Percentiles rank a stretch among this genome's conserved stretches.
Conservation (phyloP, 2,797 vertebrate species). For the Sphenopsis melanotis region DNA sequence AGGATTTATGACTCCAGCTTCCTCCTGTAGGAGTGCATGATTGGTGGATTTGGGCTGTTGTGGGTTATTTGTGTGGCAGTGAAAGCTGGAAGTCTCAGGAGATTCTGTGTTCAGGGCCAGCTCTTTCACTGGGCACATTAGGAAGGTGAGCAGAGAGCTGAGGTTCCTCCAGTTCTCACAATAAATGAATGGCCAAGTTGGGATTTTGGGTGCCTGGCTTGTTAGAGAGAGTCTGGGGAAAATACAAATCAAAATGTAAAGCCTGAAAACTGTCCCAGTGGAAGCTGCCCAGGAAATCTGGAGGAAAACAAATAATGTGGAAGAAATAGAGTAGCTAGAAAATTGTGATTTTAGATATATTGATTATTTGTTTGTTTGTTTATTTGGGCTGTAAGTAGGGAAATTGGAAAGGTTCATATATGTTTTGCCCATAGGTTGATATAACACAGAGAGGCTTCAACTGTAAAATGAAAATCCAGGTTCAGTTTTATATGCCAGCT, state of each 20-base stretch:
- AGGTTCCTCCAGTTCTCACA: not conserved
- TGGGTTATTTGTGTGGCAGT: not conserved
- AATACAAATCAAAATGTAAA: not conserved
- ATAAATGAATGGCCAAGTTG: not conserved
- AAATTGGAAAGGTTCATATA: not conserved
- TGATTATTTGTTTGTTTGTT: not conserved
- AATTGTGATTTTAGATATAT: not conserved
- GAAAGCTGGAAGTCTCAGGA: not conserved
- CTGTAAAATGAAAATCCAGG: not conserved
- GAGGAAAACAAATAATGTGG: not conserved
- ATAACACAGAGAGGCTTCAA: not conserved
- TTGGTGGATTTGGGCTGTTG: not conserved
- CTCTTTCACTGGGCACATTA: not conserved
- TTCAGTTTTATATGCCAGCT: not conserved
- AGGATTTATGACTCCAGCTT: not conserved
- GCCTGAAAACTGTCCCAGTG: not conserved
- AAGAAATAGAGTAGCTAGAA: not conserved
- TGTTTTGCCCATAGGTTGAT: not conserved
- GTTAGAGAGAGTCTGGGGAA: not conserved
- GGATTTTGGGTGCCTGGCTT: not conserved
- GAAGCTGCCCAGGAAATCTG: not conserved
- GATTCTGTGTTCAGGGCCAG: not conserved
- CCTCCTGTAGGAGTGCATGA: not conserved
- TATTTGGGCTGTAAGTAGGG: not conserved
- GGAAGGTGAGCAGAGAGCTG: not conserved